Conservation (phyloP, 2,888 invertebrate species). For the Chymomyza procnemis region DNA sequence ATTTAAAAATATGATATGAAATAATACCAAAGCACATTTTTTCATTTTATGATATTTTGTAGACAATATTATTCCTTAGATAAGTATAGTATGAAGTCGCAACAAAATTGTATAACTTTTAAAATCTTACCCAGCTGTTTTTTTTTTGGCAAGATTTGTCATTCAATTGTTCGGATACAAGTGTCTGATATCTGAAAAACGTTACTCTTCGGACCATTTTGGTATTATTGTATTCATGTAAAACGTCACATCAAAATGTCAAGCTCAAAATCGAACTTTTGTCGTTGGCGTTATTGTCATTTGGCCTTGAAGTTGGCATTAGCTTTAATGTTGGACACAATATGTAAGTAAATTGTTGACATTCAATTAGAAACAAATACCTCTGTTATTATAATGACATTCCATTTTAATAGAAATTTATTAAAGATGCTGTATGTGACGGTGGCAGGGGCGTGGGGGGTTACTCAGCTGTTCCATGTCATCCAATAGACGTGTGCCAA, state of each 20-base stretch:
- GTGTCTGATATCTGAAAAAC: neutral
- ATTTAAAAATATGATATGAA: too few species aligned
- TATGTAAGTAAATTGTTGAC: conserved; percentile 51
- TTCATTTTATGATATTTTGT: too few species aligned
- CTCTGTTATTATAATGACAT: conserved; percentile 44
- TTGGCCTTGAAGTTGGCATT: conserved; percentile 10
- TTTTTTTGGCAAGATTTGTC: too few species aligned
- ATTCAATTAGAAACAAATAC: conserved; percentile 52
- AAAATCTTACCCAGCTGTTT: too few species aligned
- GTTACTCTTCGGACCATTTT: neutral
- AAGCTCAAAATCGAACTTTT: neutral
- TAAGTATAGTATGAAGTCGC: too few species aligned
- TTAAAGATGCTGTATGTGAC: neutral
- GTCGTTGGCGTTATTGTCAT: neutral
- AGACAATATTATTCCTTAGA: too few species aligned
- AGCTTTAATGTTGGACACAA: conserved; percentile 28
- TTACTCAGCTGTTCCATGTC: neutral
- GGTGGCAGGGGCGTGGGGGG: too few species aligned
- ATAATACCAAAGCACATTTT: too few species aligned
- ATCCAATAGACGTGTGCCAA: neutral
- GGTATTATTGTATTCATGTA: neutral
- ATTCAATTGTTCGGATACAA: neutral
- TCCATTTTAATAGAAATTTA: conserved; percentile 42
- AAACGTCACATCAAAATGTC: neutral
- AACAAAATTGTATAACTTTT: too few species aligned